phyloP scores from a whole-genome alignment of 1,140 invertebrate species.

The Glossosoma conforme region DNA sequence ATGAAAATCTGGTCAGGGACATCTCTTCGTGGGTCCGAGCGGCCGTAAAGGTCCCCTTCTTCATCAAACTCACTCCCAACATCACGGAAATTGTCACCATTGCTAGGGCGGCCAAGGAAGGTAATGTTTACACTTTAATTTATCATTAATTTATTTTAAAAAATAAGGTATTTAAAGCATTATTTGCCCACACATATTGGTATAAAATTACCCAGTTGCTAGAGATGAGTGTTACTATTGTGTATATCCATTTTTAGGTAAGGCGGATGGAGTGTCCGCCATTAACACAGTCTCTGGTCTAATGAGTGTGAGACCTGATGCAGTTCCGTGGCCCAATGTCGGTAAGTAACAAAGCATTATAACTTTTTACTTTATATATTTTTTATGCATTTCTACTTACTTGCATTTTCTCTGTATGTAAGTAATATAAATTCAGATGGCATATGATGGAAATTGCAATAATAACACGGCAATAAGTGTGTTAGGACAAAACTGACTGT shows the following conservation, averaged over 20 bases:
- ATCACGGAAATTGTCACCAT: conserved; percentile 90
- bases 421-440: no score
- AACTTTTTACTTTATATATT: not conserved
- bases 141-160: not conserved
- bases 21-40: conserved; percentile 88
- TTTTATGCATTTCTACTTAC: no score
- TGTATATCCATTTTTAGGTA: conserved; percentile 54
- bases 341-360: conserved; percentile 49
- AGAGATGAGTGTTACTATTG: not conserved
- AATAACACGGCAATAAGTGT: no score
- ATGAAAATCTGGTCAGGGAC: conserved; percentile 78
- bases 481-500: no score
- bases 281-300: conserved; percentile 95
- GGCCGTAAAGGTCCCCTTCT: conserved; percentile 91
- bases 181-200: not conserved
- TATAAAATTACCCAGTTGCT: not conserved
- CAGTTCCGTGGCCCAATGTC: conserved; percentile 85
- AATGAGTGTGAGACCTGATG: conserved; percentile 80
- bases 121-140: conserved; percentile 41
- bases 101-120: conserved; percentile 85
- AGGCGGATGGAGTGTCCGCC: conserved; percentile 90
- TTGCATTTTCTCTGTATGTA: no score
- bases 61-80: conserved; percentile 96
- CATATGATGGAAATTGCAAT: no score
- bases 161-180: not conserved